These are phyloP conservation scores for Caenorhabditis japonica DNA, from an alignment of 2,888 invertebrate genomes.

Conservation along the genomic window DNA sequence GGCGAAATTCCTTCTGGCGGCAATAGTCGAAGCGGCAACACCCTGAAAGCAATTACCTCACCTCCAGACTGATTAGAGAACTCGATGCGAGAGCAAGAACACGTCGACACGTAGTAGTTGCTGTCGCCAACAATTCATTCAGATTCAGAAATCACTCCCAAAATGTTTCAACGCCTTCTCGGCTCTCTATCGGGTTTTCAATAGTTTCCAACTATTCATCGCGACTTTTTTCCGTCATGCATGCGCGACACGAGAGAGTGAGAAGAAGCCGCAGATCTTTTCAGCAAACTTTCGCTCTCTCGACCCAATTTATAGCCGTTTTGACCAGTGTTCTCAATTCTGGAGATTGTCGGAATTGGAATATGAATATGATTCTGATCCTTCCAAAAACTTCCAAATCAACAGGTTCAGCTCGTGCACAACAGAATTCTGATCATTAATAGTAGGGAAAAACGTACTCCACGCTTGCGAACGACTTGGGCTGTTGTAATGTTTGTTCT, in stretches of 20 bases:
- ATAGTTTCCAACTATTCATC: slow-evolving; percentile 50
- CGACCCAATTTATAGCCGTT: slow-evolving; percentile 52
- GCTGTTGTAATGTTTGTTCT: slow-evolving; percentile 28
- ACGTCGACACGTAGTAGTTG: slow-evolving; percentile 27
- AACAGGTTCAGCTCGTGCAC: slow-evolving; percentile 11
- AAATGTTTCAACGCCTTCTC: not conserved
- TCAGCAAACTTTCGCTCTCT: slow-evolving; percentile 30
- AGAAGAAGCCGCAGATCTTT: not conserved
- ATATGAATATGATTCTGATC: not conserved
- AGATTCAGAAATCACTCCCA: not conserved
- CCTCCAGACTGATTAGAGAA: slow-evolving; percentile 38
- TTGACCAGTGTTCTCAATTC: not conserved
- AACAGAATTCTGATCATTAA: slow-evolving; percentile 6
- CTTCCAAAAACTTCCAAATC: slow-evolving; percentile 1
- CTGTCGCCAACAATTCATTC: slow-evolving; percentile 6
- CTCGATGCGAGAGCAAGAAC: slow-evolving; percentile 30
- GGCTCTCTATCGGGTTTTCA: slow-evolving; percentile 57
- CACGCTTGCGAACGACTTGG: slow-evolving; percentile 38
- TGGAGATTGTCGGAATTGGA: not conserved
- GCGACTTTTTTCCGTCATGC: slow-evolving; percentile 9
- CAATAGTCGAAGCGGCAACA: slow-evolving; percentile 39
- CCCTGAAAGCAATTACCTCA: slow-evolving; percentile 46
- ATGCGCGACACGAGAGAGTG: slow-evolving; percentile 46
- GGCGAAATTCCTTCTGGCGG: slow-evolving; percentile 26
- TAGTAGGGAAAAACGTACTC: slow-evolving; percentile 49